Evolutionary conservation across 37 sponge, comb jelly and placozoan genomes (phyloP).

Genomic region (Agelas oroides): DNA sequence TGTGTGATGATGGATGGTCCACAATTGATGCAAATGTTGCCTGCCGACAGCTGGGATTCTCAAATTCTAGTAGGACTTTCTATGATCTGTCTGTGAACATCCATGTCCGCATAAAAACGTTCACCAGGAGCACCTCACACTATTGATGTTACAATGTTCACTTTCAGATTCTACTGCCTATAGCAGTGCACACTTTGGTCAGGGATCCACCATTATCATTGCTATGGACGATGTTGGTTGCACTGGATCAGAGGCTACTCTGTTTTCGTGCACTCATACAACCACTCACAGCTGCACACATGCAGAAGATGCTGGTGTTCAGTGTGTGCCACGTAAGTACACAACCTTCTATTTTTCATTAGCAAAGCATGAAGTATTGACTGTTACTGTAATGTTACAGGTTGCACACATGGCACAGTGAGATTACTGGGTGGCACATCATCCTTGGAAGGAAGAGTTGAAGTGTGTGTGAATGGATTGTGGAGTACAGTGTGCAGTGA

Average conservation of each 20-base stretch:
- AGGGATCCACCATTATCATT: not conserved
- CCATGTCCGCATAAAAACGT: too few species aligned
- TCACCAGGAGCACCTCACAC: too few species aligned
- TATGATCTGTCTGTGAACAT: too few species aligned
- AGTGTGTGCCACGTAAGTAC: not conserved
- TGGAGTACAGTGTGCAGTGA: too few species aligned
- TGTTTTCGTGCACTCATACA: not conserved
- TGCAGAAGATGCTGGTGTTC: not conserved
- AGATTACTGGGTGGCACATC: conserved; percentile 11
- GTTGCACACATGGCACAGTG: conserved; percentile 18
- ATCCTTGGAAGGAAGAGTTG: conserved; percentile 19
- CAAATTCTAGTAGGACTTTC: too few species aligned
- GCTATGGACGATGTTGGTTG: not conserved
- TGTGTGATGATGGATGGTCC: not conserved
- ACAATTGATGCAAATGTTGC: conserved; percentile 8
- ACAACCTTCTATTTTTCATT: not conserved
- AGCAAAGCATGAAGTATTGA: too few species aligned
- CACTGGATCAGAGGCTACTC: not conserved
- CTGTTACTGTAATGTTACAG: not conserved
- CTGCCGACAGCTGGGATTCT: conserved; percentile 15
- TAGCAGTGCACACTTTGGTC: not conserved
- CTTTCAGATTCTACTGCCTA: not conserved
- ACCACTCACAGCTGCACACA: not conserved
- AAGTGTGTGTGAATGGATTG: not conserved
- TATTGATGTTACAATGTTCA: too few species aligned